A percentile compares a stretch with the other conserved stretches of the same genome.
Conservation (phyloP, 2,113 vertebrate genomes). For the Anseranas semipalmata region DNA sequence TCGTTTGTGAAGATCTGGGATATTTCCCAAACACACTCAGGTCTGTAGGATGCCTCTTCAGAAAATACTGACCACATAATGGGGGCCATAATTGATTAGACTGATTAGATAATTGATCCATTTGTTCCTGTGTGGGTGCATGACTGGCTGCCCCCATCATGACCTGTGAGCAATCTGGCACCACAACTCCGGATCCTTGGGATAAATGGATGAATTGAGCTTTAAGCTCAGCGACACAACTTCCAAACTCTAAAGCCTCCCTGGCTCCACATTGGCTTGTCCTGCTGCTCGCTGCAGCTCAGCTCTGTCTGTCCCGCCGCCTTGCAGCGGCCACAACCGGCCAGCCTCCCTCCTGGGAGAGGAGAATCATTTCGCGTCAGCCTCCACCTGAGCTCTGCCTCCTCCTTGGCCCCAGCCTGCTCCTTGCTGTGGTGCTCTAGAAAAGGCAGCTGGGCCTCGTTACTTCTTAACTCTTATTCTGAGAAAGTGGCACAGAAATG, state of each 20-base stretch:
- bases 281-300: not conserved
- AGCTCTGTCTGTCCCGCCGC: not conserved
- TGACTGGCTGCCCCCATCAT: not conserved
- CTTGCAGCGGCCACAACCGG: not conserved
- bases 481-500: not conserved
- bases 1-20: not conserved
- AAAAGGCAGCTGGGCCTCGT: constrained; percentile 8
- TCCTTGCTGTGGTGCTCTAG: not conserved
- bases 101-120: not conserved
- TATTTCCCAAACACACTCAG: not conserved
- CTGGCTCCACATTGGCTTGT: not conserved
- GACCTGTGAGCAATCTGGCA: not conserved
- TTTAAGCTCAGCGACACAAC: not conserved
- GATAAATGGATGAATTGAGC: not conserved
- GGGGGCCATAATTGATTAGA: not conserved
- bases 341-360: not conserved
- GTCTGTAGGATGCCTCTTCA: not conserved
- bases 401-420: not conserved
- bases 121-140: not conserved
- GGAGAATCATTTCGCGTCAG: not conserved
- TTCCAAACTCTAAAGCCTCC: not conserved
- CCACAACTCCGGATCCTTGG: not conserved
- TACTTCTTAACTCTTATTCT: not conserved
- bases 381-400: not conserved
- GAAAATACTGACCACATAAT: not conserved